Evolutionary conservation across 2,113 vertebrate genomes (phyloP).

Genomic region (Polypterus senegalus): DNA sequence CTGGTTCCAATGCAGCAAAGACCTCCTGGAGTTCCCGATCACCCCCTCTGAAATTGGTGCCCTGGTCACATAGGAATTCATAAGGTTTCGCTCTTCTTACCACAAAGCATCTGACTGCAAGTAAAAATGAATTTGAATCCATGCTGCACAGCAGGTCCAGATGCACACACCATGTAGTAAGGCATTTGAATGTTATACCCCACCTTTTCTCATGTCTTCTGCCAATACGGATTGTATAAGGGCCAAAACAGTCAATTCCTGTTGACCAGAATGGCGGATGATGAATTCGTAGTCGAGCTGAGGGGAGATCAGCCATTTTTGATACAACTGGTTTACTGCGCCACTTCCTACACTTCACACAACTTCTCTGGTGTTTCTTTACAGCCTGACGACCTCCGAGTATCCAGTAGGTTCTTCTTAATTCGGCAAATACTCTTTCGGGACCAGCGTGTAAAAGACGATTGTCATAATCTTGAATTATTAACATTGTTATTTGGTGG

Average conservation of each 20-base stretch:
- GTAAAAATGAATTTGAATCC: conserved; percentile 6
- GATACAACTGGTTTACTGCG: conserved; percentile 2
- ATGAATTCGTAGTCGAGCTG: background rate
- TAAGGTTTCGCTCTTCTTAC: no score
- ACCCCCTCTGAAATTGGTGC: no score
- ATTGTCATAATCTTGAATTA: conserved; percentile 9
- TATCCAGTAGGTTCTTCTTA: conserved; percentile 12
- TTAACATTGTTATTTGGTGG: background rate
- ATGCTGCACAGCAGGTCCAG: conserved; percentile 5
- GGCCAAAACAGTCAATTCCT: conserved; percentile 14
- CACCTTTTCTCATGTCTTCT: conserved; percentile 10
- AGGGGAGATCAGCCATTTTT: conserved; percentile 14
- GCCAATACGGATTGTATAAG: background rate
- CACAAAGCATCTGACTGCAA: background rate
- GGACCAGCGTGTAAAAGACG: conserved; percentile 1
- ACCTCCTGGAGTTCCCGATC: no score
- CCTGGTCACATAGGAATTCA: no score
- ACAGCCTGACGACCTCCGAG: conserved; percentile 6
- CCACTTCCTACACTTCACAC: conserved; percentile 3
- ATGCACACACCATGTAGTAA: conserved; percentile 10
- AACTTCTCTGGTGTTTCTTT: conserved; percentile 3
- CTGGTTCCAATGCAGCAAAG: no score
- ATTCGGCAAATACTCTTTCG: conserved; percentile 7
- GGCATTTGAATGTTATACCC: conserved; percentile 11
- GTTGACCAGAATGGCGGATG: conserved; percentile 12